Conservation (phyloP, 2,797 vertebrate species). For the Scyliorhinus canicula region DNA sequence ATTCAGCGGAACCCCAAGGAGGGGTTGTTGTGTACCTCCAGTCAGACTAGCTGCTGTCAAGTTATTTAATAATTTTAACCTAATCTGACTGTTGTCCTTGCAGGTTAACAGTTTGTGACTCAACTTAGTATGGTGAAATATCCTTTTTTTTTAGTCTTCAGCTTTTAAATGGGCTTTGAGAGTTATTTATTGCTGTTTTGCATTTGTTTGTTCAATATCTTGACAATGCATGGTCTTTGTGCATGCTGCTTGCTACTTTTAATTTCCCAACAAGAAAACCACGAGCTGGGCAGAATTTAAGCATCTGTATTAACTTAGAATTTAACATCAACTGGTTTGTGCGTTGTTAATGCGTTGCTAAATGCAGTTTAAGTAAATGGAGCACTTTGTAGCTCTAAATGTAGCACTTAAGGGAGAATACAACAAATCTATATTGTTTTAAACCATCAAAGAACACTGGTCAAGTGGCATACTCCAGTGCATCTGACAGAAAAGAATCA, state of each 20-base stretch:
- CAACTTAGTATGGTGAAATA: constrained; percentile 49
- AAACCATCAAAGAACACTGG: constrained; percentile 38
- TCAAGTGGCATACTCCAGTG: constrained; percentile 51
- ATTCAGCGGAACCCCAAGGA: constrained; percentile 85
- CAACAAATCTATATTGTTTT: background rate
- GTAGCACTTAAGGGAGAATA: constrained; percentile 63
- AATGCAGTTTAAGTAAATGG: constrained; percentile 50
- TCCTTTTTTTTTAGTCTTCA: constrained; percentile 59
- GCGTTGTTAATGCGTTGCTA: constrained; percentile 51
- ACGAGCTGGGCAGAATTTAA: constrained; percentile 58
- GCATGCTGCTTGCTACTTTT: constrained; percentile 65
- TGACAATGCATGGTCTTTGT: constrained; percentile 66
- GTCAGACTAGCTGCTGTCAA: constrained; percentile 89
- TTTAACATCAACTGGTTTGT: background rate
- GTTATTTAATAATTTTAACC: constrained; percentile 62
- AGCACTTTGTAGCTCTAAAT: constrained; percentile 64
- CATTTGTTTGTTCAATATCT: constrained; percentile 56
- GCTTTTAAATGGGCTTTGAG: constrained; percentile 53
- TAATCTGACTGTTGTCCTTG: constrained; percentile 57
- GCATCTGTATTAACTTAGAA: constrained; percentile 54
- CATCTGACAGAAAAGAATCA: constrained; percentile 61
- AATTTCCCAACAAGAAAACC: constrained; percentile 46
- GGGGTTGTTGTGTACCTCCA: constrained; percentile 79
- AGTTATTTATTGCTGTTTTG: constrained; percentile 64
- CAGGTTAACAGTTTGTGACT: constrained; percentile 54